Evolutionary conservation across 2,113 vertebrate species (phyloP).

Genomic region (Phylloscopus trochiloides): DNA sequence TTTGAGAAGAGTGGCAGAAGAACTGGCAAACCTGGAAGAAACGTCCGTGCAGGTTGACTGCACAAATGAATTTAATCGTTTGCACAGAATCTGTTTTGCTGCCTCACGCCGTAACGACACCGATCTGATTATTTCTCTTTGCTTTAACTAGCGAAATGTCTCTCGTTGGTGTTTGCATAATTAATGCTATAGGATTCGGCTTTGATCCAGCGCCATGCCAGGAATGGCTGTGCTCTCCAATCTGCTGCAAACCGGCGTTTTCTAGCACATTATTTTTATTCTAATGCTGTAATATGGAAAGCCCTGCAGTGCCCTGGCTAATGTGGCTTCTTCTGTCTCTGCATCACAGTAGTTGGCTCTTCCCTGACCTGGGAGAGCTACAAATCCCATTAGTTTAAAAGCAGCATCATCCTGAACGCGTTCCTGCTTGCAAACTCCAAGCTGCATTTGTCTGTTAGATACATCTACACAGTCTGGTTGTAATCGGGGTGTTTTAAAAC

Average conservation of each 20-base stretch:
- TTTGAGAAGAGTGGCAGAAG: background rate
- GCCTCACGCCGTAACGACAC: background rate
- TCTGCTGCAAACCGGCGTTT: conserved; percentile 8
- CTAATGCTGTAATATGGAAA: background rate
- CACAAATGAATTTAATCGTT: conserved; percentile 13
- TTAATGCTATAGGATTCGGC: background rate
- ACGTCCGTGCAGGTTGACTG: background rate
- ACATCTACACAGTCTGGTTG: background rate
- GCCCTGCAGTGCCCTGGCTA: background rate
- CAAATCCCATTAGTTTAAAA: conserved; percentile 5
- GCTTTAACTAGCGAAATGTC: background rate
- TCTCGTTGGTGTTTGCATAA: conserved; percentile 26
- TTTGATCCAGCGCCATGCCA: background rate
- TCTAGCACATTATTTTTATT: conserved; percentile 3
- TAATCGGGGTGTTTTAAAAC: background rate
- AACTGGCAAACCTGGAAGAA: background rate
- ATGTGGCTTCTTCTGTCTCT: background rate
- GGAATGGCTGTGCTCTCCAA: background rate
- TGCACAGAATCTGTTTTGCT: conserved; percentile 21
- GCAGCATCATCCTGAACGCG: background rate
- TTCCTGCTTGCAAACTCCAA: background rate
- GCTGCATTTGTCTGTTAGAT: background rate
- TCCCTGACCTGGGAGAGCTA: background rate
- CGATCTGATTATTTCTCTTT: background rate
- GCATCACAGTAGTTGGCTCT: background rate